Conservation (phyloP, 1,140 invertebrate genomes). For the Drosophila murphyi region DNA sequence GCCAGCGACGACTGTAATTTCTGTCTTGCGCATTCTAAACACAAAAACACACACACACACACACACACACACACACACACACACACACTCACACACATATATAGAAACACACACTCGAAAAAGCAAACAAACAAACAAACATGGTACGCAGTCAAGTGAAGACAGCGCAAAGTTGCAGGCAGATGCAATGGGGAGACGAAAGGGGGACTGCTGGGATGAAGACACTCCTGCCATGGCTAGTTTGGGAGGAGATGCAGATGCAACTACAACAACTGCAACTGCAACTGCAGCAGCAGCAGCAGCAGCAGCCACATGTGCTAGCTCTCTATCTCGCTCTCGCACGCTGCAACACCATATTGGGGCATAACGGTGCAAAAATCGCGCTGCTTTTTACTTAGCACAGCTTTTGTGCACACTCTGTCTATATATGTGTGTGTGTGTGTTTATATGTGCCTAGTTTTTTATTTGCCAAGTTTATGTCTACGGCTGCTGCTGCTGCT, state of each 20-base stretch:
- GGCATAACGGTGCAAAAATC: slow-evolving; percentile 82
- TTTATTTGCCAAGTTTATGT: slow-evolving; percentile 53
- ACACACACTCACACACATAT: slow-evolving; percentile 33
- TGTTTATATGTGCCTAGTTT: slow-evolving; percentile 19
- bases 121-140: slow-evolving; percentile 75
- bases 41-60: slow-evolving; percentile 62
- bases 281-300: slow-evolving; percentile 14
- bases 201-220: slow-evolving; percentile 14
- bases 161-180: slow-evolving; percentile 45
- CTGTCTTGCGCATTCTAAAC: slow-evolving; percentile 72
- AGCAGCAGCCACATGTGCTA: slow-evolving; percentile 61
- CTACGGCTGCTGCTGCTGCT: slow-evolving; percentile 37
- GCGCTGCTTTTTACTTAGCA: slow-evolving; percentile 65
- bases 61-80: slow-evolving; percentile 39
- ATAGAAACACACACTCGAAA: slow-evolving; percentile 43
- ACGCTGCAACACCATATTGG: slow-evolving; percentile 73
- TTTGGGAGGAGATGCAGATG: slow-evolving; percentile 66
- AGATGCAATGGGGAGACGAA: background rate
- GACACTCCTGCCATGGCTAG: slow-evolving; percentile 61
- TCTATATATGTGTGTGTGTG: slow-evolving; percentile 20
- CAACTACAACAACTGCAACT: slow-evolving; percentile 47
- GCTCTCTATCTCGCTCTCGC: slow-evolving; percentile 19
- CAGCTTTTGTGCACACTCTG: slow-evolving; percentile 13
- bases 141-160: slow-evolving; percentile 80
- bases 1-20: slow-evolving; percentile 74